Evolutionary conservation across 2,888 invertebrate species (phyloP).

Genomic region (Tetragonula carbonaria): DNA sequence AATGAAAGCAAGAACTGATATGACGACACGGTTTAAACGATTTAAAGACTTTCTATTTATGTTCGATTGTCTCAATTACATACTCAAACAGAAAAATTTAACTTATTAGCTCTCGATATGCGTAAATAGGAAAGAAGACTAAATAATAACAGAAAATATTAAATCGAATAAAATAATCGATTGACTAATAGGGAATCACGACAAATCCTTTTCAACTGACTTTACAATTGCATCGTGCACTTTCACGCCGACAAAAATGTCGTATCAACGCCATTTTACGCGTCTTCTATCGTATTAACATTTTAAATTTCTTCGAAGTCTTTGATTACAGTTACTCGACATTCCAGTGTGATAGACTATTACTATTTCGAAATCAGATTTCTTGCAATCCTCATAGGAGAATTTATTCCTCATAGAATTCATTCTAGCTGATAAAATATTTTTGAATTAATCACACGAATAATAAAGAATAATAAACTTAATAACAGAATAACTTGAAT

Average conservation of each 20-base stretch:
- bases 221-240: background rate
- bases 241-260: background rate
- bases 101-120: background rate
- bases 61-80: background rate
- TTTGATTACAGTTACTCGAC: slow-evolving; percentile 2
- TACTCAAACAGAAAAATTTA: background rate
- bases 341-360: background rate
- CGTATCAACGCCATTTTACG: background rate
- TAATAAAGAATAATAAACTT: background rate
- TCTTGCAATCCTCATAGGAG: background rate
- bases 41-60: slow-evolving; percentile 18
- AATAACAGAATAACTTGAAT: background rate
- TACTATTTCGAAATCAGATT: background rate
- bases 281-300: background rate
- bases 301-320: slow-evolving; percentile 9
- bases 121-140: background rate
- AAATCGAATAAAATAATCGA: background rate
- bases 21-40: background rate
- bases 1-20: slow-evolving; percentile 33
- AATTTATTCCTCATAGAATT: background rate
- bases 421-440: background rate
- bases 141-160: background rate
- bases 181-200: background rate
- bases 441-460: background rate
- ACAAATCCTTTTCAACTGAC: background rate